Conservation (phyloP, 2,113 vertebrate genomes). For the Corythoichthys intestinalis region DNA sequence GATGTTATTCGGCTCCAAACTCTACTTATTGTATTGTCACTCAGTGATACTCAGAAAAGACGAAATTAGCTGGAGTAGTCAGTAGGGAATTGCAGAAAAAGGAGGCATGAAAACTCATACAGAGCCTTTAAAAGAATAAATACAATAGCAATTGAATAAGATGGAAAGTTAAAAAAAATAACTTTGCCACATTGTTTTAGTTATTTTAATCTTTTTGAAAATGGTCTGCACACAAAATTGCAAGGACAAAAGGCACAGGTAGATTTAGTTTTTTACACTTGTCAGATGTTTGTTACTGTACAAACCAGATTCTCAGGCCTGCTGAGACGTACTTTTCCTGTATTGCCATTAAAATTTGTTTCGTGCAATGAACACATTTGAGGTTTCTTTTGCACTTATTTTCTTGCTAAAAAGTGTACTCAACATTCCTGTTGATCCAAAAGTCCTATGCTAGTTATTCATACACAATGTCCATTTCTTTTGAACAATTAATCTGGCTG, state of each 20-base stretch:
- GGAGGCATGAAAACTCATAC: no score
- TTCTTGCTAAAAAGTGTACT: neutral
- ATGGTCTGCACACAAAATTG: no score
- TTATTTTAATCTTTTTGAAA: no score
- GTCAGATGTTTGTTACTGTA: constrained; percentile 34
- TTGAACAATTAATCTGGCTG: neutral
- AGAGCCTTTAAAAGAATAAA: no score
- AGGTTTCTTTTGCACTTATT: neutral
- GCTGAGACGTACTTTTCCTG: constrained; percentile 16
- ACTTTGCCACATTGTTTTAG: no score
- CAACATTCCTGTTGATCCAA: neutral
- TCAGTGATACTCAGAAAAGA: constrained; percentile 14
- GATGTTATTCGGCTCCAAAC: constrained; percentile 15
- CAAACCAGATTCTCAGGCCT: constrained; percentile 32
- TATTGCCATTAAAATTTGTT: constrained; percentile 48
- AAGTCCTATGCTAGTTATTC: neutral
- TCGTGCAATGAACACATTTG: constrained; percentile 30
- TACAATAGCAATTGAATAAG: no score
- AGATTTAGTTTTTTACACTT: neutral
- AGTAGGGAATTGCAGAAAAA: no score
- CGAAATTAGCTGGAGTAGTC: no score
- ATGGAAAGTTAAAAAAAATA: no score
- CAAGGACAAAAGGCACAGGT: no score
- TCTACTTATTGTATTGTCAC: constrained; percentile 43
- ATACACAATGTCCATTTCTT: neutral